Percentiles rank a stretch among this genome's conserved stretches.
These are phyloP conservation scores for Drosophila mettleri DNA, from an alignment of 2,888 invertebrate genomes.

Conservation along the genomic window DNA sequence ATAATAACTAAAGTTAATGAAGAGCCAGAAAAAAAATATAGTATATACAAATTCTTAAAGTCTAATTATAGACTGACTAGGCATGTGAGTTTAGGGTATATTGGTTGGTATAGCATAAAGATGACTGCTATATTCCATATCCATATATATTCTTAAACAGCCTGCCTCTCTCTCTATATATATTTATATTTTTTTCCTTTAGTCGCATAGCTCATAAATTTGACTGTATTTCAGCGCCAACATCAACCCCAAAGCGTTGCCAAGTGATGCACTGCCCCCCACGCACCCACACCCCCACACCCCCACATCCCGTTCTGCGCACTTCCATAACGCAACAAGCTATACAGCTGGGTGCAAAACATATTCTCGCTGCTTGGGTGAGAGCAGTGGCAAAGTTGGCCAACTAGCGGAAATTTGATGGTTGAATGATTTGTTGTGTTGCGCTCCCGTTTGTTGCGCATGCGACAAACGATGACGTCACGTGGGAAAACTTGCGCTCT, in stretches of 20 bases:
- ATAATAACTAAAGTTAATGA: neutral
- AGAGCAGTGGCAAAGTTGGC: slow-evolving; percentile 28
- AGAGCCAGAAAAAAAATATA: neutral
- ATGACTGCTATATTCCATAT: too few species aligned
- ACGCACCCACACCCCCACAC: too few species aligned
- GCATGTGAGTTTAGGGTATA: neutral
- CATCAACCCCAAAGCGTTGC: slow-evolving; percentile 4
- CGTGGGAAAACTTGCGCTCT: slow-evolving; percentile 44
- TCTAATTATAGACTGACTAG: neutral
- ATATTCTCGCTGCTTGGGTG: slow-evolving; percentile 26
- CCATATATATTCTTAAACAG: neutral
- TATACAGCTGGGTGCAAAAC: slow-evolving; percentile 14
- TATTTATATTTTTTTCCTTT: neutral
- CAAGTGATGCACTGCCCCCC: neutral
- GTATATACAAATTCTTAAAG: neutral
- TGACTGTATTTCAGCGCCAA: neutral
- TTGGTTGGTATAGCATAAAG: too few species aligned
- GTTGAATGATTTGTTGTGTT: slow-evolving; percentile 18
- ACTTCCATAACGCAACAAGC: slow-evolving; percentile 2
- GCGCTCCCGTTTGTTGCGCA: slow-evolving; percentile 53
- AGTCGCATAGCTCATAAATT: neutral
- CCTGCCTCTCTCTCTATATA: neutral
- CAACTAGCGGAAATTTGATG: slow-evolving; percentile 26
- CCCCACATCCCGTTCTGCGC: too few species aligned
- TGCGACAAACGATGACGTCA: slow-evolving; percentile 70